phyloP scores from a whole-genome alignment of 2,888 invertebrate species.

The Crepidodera aurea region DNA sequence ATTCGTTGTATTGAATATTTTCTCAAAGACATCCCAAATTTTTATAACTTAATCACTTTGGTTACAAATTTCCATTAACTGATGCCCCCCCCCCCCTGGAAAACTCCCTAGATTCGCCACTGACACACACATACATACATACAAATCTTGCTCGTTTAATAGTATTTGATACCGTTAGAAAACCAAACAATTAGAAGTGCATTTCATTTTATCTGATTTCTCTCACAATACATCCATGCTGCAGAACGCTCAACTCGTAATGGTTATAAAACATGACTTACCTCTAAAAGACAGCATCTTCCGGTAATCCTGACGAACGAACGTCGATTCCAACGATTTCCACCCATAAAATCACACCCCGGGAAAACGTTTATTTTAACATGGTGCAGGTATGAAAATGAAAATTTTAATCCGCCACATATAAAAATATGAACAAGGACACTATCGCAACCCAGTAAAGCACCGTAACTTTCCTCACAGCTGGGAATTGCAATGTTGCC shows the following conservation, averaged over 20 bases:
- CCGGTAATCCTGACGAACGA: not conserved
- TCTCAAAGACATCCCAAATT: too few relatives aligned
- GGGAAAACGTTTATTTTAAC: slow-evolving; percentile 1
- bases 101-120: too few relatives aligned
- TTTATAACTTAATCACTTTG: too few relatives aligned
- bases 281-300: slow-evolving; percentile 35
- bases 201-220: slow-evolving; percentile 1
- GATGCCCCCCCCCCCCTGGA: too few relatives aligned
- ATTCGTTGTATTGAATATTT: too few relatives aligned
- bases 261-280: slow-evolving; percentile 6
- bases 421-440: slow-evolving; percentile 44
- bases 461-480: slow-evolving; percentile 42
- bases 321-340: not conserved
- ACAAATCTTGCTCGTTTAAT: too few relatives aligned
- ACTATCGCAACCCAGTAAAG: slow-evolving; percentile 37
- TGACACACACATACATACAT: too few relatives aligned
- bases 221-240: slow-evolving; percentile 12
- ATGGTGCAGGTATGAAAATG: not conserved
- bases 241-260: not conserved
- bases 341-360: slow-evolving; percentile 12
- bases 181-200: slow-evolving; percentile 7
- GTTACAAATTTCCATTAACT: too few relatives aligned
- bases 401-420: slow-evolving; percentile 27
- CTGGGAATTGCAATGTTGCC: slow-evolving; percentile 36
- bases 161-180: not conserved